Base-by-base conservation (phyloP, 2,113 vertebrate species). In the Halichoeres trimaculatus region DNA sequence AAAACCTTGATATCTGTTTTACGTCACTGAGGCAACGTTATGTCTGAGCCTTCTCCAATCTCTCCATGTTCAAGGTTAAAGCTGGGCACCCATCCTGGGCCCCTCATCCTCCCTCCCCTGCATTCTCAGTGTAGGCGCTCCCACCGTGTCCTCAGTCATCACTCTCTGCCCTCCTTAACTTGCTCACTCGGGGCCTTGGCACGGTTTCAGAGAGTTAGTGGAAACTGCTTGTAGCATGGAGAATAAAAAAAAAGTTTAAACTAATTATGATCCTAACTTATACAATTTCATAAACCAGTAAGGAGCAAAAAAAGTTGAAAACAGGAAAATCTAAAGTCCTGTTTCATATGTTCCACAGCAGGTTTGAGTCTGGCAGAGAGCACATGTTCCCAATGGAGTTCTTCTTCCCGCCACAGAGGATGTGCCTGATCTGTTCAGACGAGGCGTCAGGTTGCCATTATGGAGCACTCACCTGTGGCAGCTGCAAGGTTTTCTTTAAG, bases 401-500 rank as follows among this genome's bases (percentile, higher is more conserved):
- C 93, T 98, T 98, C 93, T 98, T 98, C 58, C 97, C 97, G 10
- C 97, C 98, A 2, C 98, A 98, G 80, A 97, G 98, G 91, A 96
- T 93, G 5, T 99, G 98, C 68, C 91, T 99, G 75, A 99, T 99
- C 89, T 99, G 98, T 71, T 96, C 97, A 0, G 98, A 99, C 35
- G 98, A 99, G 90, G 98, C 98, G 0, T 99, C 98, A 0, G 98
- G 98, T 23, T 99, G 97, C 87, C 98, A 99, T 84, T 99, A 99
- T 0, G 98, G 98, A 36, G 98, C 97, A 0, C 96, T 99, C 81
- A 99, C 98, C 5, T 99, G 98, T 34, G 98, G 98, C 57, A 99
- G 98, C 94, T 99, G 98, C 93, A 99, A 99, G 78, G 98, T 99
- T 80, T 99, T 99, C 94, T 99, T 99, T 93, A 99, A 99, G 91